Evolutionary conservation across 1,140 invertebrate species (phyloP), one percentile per base, ranked within the genome.

Genomic region (Gonatopus flavifemur): DNA sequence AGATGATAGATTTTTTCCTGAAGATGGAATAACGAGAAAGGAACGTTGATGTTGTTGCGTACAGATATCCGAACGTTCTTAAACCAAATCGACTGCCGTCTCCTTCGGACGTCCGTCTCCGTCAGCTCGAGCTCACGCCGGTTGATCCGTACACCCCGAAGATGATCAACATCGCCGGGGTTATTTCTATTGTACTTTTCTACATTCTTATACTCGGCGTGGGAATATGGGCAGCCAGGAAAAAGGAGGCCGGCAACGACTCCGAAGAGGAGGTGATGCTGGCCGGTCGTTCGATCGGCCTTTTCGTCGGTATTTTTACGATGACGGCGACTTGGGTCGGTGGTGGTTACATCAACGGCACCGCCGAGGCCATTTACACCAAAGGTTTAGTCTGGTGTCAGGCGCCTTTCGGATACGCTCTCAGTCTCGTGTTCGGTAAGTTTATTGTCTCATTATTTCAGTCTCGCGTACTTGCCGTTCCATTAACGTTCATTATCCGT

Each of bases 321-420:
- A 98, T 98, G 96, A 98, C 96, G 89, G 96, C 96, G 15, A 98
- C 95, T 15, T 98, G 96, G 96, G 96, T 98, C 12, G 96, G 96
- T 46, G 96, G 96, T 25, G 96, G 95, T 22, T 98, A 98, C 80
- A 98, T 98, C 69, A 98, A 98, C 74, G 96, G 96, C 52, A 98
- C 96, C 37, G 95, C 96, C 2, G 96, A 98, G 79, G 90, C 89
- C 3, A 93, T 98, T 55, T 98, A 95, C 78, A 94, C 89, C 12
- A 84, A 80, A 41, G 95, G 95, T 0, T 76, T 98, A 50, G 84
- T 97, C 2, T 97, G 95, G 91, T 97, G 94, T 72, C 96, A 98
- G 79, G 96, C 96, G 28, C 96, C 96, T 0, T 92, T 98, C 72
- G 96, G 96, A 51, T 98, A 98, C 77, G 90, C 95, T 2, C 82